Evolutionary conservation across 2,797 vertebrate species (phyloP).

Genomic region (Podarcis lilfordi): DNA sequence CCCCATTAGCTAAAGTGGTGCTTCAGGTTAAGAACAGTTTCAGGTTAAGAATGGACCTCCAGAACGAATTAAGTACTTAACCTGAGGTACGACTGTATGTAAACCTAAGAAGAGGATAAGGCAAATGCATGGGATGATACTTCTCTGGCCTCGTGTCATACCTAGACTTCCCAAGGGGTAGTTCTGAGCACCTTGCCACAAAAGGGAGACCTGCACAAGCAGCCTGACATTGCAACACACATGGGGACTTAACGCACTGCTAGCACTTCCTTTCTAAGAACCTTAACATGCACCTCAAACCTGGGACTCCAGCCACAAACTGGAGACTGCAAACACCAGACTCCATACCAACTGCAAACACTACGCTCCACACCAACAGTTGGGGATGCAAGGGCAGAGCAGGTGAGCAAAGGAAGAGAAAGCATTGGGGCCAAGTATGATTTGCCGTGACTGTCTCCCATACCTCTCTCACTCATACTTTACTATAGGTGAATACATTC

Average conservation of each 20-base stretch:
- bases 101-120: neutral
- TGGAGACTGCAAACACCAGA: neutral
- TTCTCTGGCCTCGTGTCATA: too few relatives aligned
- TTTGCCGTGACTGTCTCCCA: neutral
- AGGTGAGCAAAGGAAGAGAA: neutral
- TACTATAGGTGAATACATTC: too few relatives aligned
- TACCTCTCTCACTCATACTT: neutral
- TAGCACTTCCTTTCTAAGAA: neutral
- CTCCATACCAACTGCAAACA: neutral
- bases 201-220: neutral
- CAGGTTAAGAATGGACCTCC: too few relatives aligned
- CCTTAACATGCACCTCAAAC: neutral
- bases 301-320: neutral
- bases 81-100: too few relatives aligned
- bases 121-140: too few relatives aligned
- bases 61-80: too few relatives aligned
- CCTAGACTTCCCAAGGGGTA: too few relatives aligned
- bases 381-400: neutral
- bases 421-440: neutral
- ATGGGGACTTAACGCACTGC: neutral
- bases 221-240: too few relatives aligned
- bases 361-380: neutral
- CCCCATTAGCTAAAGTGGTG: too few relatives aligned
- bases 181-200: neutral
- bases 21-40: too few relatives aligned